Conservation (phyloP, 1,140 invertebrate genomes). For the Bombus sylvicola region DNA sequence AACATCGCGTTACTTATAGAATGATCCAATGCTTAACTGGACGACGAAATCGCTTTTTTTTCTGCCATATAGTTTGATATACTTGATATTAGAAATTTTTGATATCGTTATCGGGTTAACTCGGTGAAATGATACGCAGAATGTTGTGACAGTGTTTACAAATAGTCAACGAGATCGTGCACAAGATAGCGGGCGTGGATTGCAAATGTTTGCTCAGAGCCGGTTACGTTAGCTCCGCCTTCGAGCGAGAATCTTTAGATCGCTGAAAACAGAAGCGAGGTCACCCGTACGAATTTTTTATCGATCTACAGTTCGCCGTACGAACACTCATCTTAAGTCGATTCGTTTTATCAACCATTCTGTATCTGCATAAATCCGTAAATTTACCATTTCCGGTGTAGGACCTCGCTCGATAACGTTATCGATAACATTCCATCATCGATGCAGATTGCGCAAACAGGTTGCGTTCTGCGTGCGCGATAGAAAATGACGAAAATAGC, state of each 20-base stretch:
- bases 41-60: neutral
- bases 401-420: too few species aligned
- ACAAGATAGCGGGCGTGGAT: constrained; percentile 12
- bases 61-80: too few species aligned
- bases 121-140: constrained; percentile 18
- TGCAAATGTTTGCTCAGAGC: constrained; percentile 5
- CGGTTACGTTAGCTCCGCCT: constrained; percentile 2
- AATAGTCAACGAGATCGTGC: constrained; percentile 13
- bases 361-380: neutral
- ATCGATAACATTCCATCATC: neutral
- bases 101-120: neutral
- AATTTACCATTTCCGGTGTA: neutral
- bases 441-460: neutral
- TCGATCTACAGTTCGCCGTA: neutral
- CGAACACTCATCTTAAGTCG: neutral
- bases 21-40: neutral
- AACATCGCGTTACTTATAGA: neutral
- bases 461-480: neutral
- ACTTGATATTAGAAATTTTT: constrained; percentile 3
- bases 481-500: neutral
- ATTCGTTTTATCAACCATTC: neutral
- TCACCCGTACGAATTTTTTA: neutral
- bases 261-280: constrained; percentile 6
- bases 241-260: neutral
- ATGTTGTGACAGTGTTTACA: constrained; percentile 23